These are phyloP conservation scores for Thermophis baileyi DNA, from an alignment of 2,113 vertebrate genomes.

Conservation along the genomic window DNA sequence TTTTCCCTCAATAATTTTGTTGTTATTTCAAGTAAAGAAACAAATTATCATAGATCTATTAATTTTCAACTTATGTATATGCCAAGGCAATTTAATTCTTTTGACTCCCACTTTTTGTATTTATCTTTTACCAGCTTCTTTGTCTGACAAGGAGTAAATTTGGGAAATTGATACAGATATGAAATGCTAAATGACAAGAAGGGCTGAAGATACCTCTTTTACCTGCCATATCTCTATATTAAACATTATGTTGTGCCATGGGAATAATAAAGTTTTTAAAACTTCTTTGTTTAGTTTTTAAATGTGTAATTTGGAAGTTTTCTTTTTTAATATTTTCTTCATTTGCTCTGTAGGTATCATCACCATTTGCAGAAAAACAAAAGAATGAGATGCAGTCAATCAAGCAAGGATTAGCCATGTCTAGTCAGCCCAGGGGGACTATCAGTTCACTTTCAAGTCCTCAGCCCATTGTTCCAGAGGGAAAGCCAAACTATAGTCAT, in stretches of 20 bases:
- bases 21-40: background rate
- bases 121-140: background rate
- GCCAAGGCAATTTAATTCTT: background rate
- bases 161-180: background rate
- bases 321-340: constrained; percentile 24
- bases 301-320: background rate
- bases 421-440: constrained; percentile 82
- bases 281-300: background rate
- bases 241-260: background rate
- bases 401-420: constrained; percentile 77
- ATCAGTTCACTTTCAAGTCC: constrained; percentile 71
- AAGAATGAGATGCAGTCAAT: constrained; percentile 74
- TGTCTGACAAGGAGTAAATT: background rate
- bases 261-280: background rate
- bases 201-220: background rate
- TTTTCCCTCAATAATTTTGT: background rate
- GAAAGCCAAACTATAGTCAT: constrained; percentile 92
- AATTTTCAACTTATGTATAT: background rate
- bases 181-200: background rate
- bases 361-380: constrained; percentile 85
- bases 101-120: background rate
- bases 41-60: background rate
- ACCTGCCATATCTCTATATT: background rate
- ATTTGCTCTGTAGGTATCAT: constrained; percentile 74
- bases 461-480: constrained; percentile 78